A percentile compares a stretch with the other conserved stretches of the same genome.
These are phyloP conservation scores for Triplophysa bombifrons DNA, from an alignment of 2,797 vertebrate species.

Conservation along the genomic window DNA sequence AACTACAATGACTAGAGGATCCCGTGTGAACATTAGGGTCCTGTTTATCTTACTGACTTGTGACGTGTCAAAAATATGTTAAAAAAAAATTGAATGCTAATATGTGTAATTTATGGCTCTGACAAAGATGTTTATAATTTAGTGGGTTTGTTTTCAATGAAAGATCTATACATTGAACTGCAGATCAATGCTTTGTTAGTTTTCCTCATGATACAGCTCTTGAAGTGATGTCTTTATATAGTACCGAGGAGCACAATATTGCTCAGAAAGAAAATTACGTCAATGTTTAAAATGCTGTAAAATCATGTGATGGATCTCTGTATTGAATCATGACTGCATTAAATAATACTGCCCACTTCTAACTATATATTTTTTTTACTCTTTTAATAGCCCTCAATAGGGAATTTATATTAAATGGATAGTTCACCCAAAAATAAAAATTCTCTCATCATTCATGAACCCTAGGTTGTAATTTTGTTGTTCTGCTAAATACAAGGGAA, in stretches of 20 bases:
- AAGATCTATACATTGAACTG: not conserved
- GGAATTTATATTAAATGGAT: not conserved
- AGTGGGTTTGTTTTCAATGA: not conserved
- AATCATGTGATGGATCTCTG: slow-evolving; percentile 72
- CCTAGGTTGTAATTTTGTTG: no score
- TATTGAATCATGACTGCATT: not conserved
- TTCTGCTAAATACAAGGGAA: no score
- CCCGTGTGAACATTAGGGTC: slow-evolving; percentile 55
- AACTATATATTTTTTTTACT: not conserved
- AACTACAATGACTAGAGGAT: slow-evolving; percentile 74
- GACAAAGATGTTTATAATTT: not conserved
- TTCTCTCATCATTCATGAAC: no score
- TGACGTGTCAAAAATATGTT: slow-evolving; percentile 46
- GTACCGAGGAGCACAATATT: slow-evolving; percentile 57
- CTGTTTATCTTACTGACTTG: slow-evolving; percentile 54
- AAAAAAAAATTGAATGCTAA: slow-evolving; percentile 4
- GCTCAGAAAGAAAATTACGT: slow-evolving; percentile 16
- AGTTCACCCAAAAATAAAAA: not conserved
- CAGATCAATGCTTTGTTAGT: not conserved
- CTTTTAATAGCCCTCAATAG: slow-evolving; percentile 25
- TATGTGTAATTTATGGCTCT: not conserved
- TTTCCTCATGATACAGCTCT: not conserved
- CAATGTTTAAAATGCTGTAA: slow-evolving; percentile 5
- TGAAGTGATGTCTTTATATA: not conserved
- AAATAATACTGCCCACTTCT: not conserved